These are phyloP conservation scores for Danio aesculapii DNA, from an alignment of 2,797 vertebrate species.

Conservation along the genomic window DNA sequence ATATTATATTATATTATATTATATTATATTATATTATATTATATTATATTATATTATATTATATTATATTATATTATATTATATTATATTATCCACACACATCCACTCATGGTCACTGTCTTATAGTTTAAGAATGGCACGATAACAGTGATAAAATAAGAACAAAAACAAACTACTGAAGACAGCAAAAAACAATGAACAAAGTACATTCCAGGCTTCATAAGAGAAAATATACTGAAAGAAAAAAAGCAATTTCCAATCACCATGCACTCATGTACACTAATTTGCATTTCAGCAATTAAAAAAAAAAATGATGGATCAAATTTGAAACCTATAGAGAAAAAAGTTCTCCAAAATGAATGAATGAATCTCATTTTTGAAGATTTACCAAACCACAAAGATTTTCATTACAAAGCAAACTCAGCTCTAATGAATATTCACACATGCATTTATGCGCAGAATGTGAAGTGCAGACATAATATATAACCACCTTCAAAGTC, in stretches of 20 bases:
- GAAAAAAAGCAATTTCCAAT: not conserved
- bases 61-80: too few relatives aligned
- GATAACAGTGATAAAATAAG: too few relatives aligned
- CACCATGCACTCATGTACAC: too few relatives aligned
- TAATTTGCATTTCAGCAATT: not conserved
- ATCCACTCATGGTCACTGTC: too few relatives aligned
- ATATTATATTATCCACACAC: too few relatives aligned
- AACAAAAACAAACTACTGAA: too few relatives aligned
- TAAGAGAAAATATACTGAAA: not conserved
- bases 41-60: too few relatives aligned
- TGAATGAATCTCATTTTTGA: not conserved
- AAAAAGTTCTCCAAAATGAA: not conserved
- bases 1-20: too few relatives aligned
- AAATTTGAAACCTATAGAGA: not conserved
- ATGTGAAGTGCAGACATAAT: conserved; percentile 24
- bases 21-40: too few relatives aligned
- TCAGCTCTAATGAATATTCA: not conserved
- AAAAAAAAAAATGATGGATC: not conserved
- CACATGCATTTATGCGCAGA: not conserved
- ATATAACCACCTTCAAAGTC: conserved; percentile 24
- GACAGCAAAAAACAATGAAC: too few relatives aligned
- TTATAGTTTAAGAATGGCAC: too few relatives aligned
- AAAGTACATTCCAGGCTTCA: too few relatives aligned
- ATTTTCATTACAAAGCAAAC: not conserved
- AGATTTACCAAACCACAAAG: not conserved